These are phyloP conservation scores for Heterohyrax brucei DNA, from an alignment of 2,797 vertebrate genomes.

Conservation along the genomic window DNA sequence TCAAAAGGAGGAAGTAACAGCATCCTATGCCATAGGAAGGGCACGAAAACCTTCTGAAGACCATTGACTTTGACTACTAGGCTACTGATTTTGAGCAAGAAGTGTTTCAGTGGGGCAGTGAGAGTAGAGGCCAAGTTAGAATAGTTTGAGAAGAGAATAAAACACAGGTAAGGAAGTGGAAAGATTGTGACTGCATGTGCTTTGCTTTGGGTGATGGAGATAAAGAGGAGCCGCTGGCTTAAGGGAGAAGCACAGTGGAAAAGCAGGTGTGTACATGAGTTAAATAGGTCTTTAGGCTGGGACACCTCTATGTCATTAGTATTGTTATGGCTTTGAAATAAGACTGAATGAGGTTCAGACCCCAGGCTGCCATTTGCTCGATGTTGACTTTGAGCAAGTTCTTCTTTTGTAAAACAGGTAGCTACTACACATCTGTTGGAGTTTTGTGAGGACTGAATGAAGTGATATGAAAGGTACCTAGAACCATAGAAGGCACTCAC, in stretches of 20 bases:
- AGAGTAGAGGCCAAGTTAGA: neutral
- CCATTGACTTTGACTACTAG: neutral
- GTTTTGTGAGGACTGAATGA: conserved; percentile 24
- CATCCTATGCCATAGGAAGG: neutral
- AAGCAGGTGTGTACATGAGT: neutral
- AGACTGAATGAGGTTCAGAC: neutral
- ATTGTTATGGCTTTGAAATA: neutral
- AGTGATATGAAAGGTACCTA: neutral
- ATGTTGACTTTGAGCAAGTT: neutral
- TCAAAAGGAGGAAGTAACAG: neutral
- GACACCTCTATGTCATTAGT: neutral
- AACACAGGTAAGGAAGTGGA: neutral
- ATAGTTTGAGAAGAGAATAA: neutral
- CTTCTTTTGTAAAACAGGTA: conserved; percentile 1
- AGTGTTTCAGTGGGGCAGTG: neutral
- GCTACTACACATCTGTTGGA: neutral
- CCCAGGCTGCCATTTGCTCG: neutral
- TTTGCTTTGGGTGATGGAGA: fast-evolving
- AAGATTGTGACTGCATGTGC: fast-evolving
- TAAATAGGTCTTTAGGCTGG: neutral
- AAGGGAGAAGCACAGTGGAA: neutral
- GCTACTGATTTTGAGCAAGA: neutral
- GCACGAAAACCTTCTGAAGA: neutral
- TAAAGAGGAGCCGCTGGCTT: neutral
- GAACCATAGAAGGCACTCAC: neutral